Conservation (phyloP, 1,140 invertebrate species). For the Harpegnathos saltator region DNA sequence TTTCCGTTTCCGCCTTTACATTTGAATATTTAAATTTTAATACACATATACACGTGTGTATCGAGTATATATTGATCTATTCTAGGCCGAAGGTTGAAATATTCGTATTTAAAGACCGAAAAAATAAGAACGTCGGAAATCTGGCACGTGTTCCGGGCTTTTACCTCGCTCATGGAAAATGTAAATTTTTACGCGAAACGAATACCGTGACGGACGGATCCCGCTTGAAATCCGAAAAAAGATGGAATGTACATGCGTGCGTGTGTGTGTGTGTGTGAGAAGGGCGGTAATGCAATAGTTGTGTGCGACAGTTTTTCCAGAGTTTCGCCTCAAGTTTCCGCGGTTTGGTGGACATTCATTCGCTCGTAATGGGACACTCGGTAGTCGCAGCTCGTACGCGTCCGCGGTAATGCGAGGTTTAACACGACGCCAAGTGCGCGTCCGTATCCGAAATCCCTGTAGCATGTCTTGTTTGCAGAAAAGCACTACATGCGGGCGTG, state of each 20-base stretch:
- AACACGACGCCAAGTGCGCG: constrained; percentile 12
- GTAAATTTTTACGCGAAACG: no score
- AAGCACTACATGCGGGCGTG: constrained; percentile 46
- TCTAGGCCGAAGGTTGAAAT: no score
- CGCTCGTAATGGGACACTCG: constrained; percentile 29
- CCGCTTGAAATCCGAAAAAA: neutral
- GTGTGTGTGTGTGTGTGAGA: no score
- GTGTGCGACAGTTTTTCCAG: neutral
- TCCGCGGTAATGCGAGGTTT: constrained; percentile 31
- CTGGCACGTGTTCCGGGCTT: no score
- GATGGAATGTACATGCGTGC: neutral
- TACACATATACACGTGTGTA: no score
- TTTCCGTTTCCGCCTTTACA: no score
- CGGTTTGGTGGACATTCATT: constrained; percentile 16
- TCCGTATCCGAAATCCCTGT: neutral
- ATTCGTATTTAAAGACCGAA: no score
- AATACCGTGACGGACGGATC: no score
- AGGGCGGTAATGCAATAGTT: neutral
- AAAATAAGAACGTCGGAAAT: no score
- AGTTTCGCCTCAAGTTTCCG: neutral
- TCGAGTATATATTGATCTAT: no score
- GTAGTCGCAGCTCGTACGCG: neutral
- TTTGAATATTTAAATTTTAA: no score
- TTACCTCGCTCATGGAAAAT: no score
- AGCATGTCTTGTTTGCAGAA: constrained; percentile 33